Percentiles rank a stretch among this genome's conserved stretches.
phyloP scores from a whole-genome alignment of 2,888 invertebrate genomes.

The Cheilosia grossa region DNA sequence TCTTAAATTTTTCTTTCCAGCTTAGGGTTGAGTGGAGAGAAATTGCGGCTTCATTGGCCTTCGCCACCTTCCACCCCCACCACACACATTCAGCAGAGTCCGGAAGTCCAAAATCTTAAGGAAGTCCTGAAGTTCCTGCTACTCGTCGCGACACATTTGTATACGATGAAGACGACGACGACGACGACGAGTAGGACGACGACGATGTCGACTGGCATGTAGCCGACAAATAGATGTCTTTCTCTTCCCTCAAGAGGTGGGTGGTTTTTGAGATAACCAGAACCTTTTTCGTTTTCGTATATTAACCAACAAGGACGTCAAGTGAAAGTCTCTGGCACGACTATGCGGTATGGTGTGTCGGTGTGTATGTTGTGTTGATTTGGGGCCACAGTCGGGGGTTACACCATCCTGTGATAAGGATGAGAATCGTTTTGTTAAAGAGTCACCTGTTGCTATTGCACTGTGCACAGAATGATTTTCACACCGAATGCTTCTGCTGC shows the following conservation, averaged over 20 bases:
- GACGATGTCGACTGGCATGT: constrained; percentile 44
- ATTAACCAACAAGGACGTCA: constrained; percentile 71
- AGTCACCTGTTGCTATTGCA: constrained; percentile 73
- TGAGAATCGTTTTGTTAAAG: constrained; percentile 68
- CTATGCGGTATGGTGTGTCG: constrained; percentile 24
- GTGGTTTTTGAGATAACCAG: constrained; percentile 66
- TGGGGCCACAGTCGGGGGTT: constrained; percentile 3
- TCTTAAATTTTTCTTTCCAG: constrained; percentile 18
- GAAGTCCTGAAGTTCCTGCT: constrained; percentile 65
- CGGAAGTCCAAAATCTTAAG: constrained; percentile 75
- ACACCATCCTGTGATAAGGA: constrained; percentile 51
- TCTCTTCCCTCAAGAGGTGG: constrained; percentile 27
- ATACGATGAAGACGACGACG: constrained; percentile 48
- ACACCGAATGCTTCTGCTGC: constrained; percentile 53
- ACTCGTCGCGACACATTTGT: constrained; percentile 66
- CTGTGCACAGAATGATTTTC: constrained; percentile 64
- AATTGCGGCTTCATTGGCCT: constrained; percentile 71
- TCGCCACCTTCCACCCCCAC: constrained; percentile 26
- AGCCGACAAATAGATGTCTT: constrained; percentile 68
- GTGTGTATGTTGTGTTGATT: constrained; percentile 32
- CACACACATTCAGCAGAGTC: constrained; percentile 56
- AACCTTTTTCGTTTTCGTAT: constrained; percentile 72
- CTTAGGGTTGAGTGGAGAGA: constrained; percentile 63
- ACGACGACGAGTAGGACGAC: constrained; percentile 58
- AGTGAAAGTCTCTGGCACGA: constrained; percentile 61